phyloP scores from a whole-genome alignment of 1,140 invertebrate genomes.

The Gonatopus flavifemur region DNA sequence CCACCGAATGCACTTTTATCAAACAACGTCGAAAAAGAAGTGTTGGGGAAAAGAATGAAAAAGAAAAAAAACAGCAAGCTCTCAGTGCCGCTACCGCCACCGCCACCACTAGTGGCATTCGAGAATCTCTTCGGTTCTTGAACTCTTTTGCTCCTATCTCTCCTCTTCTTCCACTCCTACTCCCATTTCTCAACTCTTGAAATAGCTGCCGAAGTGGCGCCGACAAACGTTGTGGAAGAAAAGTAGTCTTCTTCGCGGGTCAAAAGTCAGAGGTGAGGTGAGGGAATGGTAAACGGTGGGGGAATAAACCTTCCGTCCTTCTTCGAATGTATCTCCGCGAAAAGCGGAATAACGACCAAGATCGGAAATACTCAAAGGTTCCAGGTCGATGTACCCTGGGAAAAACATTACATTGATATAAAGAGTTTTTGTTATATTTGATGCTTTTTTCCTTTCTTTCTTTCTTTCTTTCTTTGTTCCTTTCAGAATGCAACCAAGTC shows the following conservation, averaged over 20 bases:
- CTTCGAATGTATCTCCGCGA: too few species aligned
- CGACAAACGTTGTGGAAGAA: slow-evolving; percentile 24
- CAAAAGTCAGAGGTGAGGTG: slow-evolving; percentile 2
- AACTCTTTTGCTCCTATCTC: slow-evolving; percentile 12
- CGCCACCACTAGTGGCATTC: too few species aligned
- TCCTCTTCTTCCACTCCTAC: slow-evolving; percentile 15
- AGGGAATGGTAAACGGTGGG: too few species aligned
- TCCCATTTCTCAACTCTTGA: too few species aligned
- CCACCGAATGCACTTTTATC: slow-evolving; percentile 12
- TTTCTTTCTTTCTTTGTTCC: background rate
- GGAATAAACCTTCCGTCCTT: too few species aligned
- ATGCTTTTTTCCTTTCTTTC: slow-evolving; percentile 1
- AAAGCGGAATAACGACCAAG: too few species aligned
- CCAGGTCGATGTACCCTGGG: too few species aligned
- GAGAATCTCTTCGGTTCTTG: slow-evolving; percentile 18
- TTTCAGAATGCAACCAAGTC: slow-evolving; percentile 4
- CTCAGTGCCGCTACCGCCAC: too few species aligned
- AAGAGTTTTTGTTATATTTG: too few species aligned
- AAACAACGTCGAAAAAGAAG: background rate
- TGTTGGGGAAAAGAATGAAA: background rate
- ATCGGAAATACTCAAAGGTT: too few species aligned
- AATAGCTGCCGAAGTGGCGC: slow-evolving; percentile 14
- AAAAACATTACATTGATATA: too few species aligned
- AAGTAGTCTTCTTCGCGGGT: slow-evolving; percentile 7
- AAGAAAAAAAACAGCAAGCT: background rate